Conservation (phyloP, 2,113 vertebrate genomes). For the Corythaeola cristata region DNA sequence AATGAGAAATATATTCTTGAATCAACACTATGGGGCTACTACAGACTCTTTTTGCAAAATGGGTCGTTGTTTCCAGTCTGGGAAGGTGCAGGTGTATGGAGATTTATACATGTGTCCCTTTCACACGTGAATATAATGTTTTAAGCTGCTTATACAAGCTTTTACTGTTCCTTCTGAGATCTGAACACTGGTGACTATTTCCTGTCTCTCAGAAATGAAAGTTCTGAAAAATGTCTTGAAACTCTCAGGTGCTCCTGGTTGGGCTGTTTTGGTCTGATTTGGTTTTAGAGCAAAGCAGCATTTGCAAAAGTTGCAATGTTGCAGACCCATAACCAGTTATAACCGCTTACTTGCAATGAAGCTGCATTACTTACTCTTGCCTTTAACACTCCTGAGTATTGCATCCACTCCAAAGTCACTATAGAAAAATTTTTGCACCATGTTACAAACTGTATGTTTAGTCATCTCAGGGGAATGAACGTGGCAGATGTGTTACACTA, state of each 20-base stretch:
- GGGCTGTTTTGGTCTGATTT: not conserved
- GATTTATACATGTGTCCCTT: not conserved
- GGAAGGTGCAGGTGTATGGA: not conserved
- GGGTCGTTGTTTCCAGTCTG: not conserved
- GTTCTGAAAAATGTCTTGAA: not conserved
- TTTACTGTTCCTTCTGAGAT: not conserved
- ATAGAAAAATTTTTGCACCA: accelerated
- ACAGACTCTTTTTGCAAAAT: not conserved
- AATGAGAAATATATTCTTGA: not conserved
- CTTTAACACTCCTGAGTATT: not conserved
- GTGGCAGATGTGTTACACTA: not conserved
- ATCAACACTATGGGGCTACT: not conserved
- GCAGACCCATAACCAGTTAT: not conserved
- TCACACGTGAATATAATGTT: not conserved
- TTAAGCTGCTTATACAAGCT: not conserved
- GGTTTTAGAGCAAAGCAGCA: not conserved
- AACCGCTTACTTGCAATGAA: not conserved
- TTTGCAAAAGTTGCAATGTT: not conserved
- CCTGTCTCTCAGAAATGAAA: not conserved
- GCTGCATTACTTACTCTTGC: not conserved
- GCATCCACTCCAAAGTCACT: not conserved
- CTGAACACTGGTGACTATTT: not conserved
- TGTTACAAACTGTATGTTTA: not conserved
- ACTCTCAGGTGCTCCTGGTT: not conserved
- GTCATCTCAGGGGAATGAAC: not conserved